A percentile compares a stretch with the other conserved stretches of the same genome.
These are phyloP conservation scores for Ecliptopera silaceata DNA, from an alignment of 2,888 invertebrate species.

Conservation along the genomic window DNA sequence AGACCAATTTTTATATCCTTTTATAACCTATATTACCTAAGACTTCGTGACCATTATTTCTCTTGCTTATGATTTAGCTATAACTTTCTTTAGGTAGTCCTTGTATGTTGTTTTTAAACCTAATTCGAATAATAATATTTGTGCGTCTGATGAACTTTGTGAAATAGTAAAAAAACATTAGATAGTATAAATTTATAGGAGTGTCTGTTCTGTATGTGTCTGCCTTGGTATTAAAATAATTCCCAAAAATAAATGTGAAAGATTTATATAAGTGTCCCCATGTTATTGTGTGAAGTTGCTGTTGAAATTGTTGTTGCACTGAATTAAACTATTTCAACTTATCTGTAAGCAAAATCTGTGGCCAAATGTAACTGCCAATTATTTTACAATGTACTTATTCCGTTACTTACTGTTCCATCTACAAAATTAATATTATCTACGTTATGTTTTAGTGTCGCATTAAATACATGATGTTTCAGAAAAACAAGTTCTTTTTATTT, in stretches of 20 bases:
- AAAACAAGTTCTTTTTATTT: slow-evolving; percentile 56
- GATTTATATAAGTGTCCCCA: neutral
- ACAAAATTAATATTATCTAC: slow-evolving; percentile 59
- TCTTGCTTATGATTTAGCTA: slow-evolving; percentile 9
- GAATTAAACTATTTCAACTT: slow-evolving; percentile 34
- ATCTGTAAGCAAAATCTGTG: slow-evolving; percentile 49
- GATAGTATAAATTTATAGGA: slow-evolving; percentile 2
- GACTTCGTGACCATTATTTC: slow-evolving; percentile 23
- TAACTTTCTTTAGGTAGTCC: slow-evolving; percentile 9
- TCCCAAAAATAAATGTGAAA: slow-evolving; percentile 5
- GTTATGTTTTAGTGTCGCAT: slow-evolving; percentile 76
- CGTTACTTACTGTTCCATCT: slow-evolving; percentile 57
- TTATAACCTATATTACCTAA: slow-evolving; percentile 30
- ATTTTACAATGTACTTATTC: slow-evolving; percentile 49
- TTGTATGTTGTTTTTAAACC: neutral
- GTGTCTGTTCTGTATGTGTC: slow-evolving; percentile 1
- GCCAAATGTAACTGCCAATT: slow-evolving; percentile 75
- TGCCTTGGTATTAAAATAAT: slow-evolving; percentile 5
- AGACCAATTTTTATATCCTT: slow-evolving; percentile 50
- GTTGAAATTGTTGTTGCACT: slow-evolving; percentile 15
- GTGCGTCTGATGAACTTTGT: neutral
- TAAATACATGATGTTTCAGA: slow-evolving; percentile 73
- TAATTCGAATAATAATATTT: neutral
- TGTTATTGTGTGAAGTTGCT: slow-evolving; percentile 11
- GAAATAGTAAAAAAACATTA: neutral